Conservation (phyloP, 2,888 invertebrate species). For the Tetanocera ferruginea region DNA sequence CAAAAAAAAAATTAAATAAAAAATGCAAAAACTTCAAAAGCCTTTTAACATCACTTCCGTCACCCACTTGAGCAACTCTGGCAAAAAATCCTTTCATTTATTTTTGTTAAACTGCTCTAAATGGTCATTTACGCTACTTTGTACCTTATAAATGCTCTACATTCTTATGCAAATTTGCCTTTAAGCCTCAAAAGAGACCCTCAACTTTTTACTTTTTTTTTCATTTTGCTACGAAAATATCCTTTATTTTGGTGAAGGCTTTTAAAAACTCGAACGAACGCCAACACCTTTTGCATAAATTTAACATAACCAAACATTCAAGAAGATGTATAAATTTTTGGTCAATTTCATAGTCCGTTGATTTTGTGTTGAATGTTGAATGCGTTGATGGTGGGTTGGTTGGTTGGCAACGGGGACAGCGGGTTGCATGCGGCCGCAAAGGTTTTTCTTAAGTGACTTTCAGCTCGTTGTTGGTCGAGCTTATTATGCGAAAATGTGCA, state of each 20-base stretch:
- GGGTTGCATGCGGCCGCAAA: neutral
- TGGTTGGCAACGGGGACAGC: neutral
- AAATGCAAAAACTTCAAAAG: neutral
- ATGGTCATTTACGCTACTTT: constrained; percentile 17
- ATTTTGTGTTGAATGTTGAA: neutral
- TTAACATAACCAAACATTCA: constrained; percentile 49
- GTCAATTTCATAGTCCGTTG: constrained; percentile 69
- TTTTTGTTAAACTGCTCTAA: neutral
- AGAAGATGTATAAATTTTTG: constrained; percentile 57
- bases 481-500: constrained; percentile 48
- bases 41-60: neutral
- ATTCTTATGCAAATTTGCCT: constrained; percentile 29
- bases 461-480: constrained; percentile 29
- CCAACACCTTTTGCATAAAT: constrained; percentile 61
- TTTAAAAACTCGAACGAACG: constrained; percentile 24
- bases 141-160: neutral
- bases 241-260: neutral
- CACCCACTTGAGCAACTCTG: no score
- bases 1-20: neutral
- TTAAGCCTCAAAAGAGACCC: neutral
- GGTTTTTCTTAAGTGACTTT: neutral
- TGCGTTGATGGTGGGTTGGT: neutral
- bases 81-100: neutral
- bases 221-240: neutral
- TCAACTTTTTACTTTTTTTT: neutral